A percentile compares a stretch with the other conserved stretches of the same genome.
These are phyloP conservation scores for Pipistrellus pygmaeus DNA, from an alignment of 2,797 vertebrate genomes.

Conservation along the genomic window DNA sequence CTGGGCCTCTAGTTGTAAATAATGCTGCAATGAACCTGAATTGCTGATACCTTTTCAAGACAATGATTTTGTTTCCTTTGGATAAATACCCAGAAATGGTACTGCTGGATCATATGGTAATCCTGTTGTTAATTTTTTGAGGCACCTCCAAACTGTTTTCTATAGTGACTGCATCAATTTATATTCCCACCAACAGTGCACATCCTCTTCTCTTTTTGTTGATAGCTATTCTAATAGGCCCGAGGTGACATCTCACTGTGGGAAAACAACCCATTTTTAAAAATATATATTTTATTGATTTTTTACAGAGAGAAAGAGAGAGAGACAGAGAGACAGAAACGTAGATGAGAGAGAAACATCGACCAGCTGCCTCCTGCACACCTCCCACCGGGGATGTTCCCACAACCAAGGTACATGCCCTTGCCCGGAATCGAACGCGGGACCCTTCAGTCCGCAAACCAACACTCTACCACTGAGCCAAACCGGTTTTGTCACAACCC, in stretches of 20 bases:
- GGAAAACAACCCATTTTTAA: background rate
- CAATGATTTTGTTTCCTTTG: background rate
- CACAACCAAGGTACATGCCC: too few species aligned
- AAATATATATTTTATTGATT: too few species aligned
- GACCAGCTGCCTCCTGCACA: too few species aligned
- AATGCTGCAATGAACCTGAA: background rate
- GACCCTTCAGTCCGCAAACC: too few species aligned
- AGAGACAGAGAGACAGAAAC: too few species aligned
- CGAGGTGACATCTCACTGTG: background rate
- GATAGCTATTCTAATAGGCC: background rate
- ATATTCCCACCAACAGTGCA: background rate
- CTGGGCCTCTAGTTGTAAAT: background rate
- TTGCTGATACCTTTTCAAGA: background rate
- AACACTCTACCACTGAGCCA: too few species aligned
- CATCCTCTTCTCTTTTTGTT: background rate
- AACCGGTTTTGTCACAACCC: too few species aligned
- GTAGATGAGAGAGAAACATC: too few species aligned
- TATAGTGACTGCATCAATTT: background rate
- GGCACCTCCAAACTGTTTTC: background rate
- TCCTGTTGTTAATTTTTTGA: background rate
- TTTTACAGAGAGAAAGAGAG: too few species aligned
- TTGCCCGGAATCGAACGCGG: too few species aligned
- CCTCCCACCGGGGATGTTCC: too few species aligned
- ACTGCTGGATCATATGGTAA: background rate
- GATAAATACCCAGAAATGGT: background rate